Conservation (phyloP, 1,140 invertebrate species). For the Drosophila nannoptera region DNA sequence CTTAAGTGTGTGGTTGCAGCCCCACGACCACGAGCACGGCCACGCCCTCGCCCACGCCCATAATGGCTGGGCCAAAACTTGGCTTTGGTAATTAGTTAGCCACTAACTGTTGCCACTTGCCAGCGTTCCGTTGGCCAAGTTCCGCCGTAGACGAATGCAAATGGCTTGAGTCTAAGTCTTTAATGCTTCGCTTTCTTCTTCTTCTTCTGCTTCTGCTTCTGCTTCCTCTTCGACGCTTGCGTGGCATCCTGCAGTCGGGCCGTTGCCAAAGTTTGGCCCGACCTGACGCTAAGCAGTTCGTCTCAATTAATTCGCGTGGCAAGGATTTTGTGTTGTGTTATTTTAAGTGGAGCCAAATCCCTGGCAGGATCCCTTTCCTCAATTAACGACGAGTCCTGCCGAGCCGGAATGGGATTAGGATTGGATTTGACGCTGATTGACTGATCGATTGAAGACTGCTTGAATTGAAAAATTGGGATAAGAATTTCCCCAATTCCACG, state of each 20-base stretch:
- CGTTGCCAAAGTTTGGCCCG: neutral
- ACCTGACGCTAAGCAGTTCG: neutral
- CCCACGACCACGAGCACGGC: neutral
- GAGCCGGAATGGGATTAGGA: no score
- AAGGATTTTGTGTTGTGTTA: slow-evolving; percentile 9
- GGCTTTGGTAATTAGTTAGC: slow-evolving; percentile 66
- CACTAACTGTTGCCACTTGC: slow-evolving; percentile 44
- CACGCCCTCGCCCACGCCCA: neutral
- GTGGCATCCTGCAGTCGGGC: neutral
- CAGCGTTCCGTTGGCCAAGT: slow-evolving; percentile 36
- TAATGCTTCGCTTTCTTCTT: neutral
- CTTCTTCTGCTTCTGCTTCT: no score
- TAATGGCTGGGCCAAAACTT: slow-evolving; percentile 5
- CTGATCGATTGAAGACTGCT: neutral
- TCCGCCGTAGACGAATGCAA: slow-evolving; percentile 34
- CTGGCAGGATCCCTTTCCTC: neutral
- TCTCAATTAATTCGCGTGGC: slow-evolving; percentile 8
- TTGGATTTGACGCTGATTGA: neutral
- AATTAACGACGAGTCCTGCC: no score
- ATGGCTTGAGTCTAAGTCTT: slow-evolving; percentile 4
- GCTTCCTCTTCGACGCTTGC: neutral
- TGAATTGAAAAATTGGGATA: no score
- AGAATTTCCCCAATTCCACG: no score
- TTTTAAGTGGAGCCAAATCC: neutral
- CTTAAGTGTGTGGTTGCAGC: slow-evolving; percentile 17